Percentiles rank a stretch among this genome's conserved stretches.
Evolutionary conservation across 37 sponge, comb jelly and placozoan species (phyloP).

Genomic region (Cladorhizidae sp.): DNA sequence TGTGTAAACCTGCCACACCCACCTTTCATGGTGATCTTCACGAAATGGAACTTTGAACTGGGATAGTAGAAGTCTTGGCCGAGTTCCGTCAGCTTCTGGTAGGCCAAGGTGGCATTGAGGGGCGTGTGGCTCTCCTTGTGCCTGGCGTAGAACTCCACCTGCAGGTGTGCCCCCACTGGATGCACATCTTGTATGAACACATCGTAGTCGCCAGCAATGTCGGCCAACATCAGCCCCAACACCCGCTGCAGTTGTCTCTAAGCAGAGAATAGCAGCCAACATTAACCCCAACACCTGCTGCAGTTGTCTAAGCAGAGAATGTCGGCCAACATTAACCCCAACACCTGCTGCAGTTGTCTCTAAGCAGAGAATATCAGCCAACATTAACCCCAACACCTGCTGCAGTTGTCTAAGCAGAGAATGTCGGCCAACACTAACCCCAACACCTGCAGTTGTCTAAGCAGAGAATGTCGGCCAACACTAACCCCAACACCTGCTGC

Average conservation of each 20-base stretch:
- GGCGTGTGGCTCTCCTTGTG: neutral
- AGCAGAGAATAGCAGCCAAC: neutral
- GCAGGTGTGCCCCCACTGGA: conserved; percentile 12
- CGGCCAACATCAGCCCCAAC: conserved; percentile 16
- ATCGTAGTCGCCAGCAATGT: conserved; percentile 1
- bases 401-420: neutral
- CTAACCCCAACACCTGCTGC: no score
- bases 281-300: no score
- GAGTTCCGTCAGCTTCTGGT: conserved; percentile 28
- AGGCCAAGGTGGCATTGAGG: conserved; percentile 31
- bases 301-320: no score
- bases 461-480: no score
- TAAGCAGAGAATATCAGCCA: neutral
- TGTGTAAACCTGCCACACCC: neutral
- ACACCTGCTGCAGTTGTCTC: no score
- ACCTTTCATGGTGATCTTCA: conserved; percentile 47
- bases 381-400: neutral
- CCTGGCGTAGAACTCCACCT: conserved; percentile 57
- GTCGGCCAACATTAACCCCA: no score
- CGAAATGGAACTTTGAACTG: conserved; percentile 11
- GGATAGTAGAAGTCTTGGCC: conserved; percentile 29
- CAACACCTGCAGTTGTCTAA: conserved; percentile 2
- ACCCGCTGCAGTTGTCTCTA: conserved; percentile 15
- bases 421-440: conserved; percentile 3
- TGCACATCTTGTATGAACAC: conserved; percentile 5